Evolutionary conservation across 1,140 invertebrate genomes (phyloP).

Genomic region (Pachyrhynchus sulphureomaculatus): DNA sequence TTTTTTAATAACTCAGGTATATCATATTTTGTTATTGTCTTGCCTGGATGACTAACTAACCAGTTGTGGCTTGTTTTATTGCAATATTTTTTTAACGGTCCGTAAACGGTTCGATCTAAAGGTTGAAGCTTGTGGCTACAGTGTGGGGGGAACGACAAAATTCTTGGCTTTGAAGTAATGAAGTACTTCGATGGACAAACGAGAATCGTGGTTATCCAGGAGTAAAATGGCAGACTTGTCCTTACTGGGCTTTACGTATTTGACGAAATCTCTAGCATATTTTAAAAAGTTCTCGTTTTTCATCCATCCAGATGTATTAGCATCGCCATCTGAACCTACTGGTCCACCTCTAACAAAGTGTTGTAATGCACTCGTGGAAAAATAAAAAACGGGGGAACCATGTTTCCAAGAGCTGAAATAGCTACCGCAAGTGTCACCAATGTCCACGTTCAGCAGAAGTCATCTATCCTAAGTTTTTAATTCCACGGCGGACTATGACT

Average conservation of each 20-base stretch:
- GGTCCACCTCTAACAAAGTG: conserved; percentile 6
- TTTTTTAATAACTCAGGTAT: conserved; percentile 14
- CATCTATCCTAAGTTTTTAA: too few relatives aligned
- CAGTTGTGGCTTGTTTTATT: conserved; percentile 9
- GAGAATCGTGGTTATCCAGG: too few relatives aligned
- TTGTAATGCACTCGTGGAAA: not conserved
- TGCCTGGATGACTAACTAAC: conserved; percentile 15
- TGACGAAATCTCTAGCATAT: too few relatives aligned
- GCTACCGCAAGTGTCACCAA: not conserved
- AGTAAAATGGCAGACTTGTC: too few relatives aligned
- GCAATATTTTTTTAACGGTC: conserved; percentile 37
- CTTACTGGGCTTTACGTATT: too few relatives aligned
- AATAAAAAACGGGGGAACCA: conserved; percentile 16
- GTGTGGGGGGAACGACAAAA: too few relatives aligned
- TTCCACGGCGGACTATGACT: too few relatives aligned
- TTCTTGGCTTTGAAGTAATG: too few relatives aligned
- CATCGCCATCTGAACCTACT: conserved; percentile 25
- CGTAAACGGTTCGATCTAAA: conserved; percentile 49
- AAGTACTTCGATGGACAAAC: too few relatives aligned
- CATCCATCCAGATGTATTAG: conserved; percentile 29
- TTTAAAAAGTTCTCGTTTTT: conserved; percentile 4
- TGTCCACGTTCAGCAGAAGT: not conserved
- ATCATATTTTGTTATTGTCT: conserved; percentile 22
- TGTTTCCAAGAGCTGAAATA: conserved; percentile 3
- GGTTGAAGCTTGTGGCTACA: conserved; percentile 53